Base-by-base conservation (phyloP, 2,113 vertebrate genomes). In the Dasypus novemcinctus region DNA sequence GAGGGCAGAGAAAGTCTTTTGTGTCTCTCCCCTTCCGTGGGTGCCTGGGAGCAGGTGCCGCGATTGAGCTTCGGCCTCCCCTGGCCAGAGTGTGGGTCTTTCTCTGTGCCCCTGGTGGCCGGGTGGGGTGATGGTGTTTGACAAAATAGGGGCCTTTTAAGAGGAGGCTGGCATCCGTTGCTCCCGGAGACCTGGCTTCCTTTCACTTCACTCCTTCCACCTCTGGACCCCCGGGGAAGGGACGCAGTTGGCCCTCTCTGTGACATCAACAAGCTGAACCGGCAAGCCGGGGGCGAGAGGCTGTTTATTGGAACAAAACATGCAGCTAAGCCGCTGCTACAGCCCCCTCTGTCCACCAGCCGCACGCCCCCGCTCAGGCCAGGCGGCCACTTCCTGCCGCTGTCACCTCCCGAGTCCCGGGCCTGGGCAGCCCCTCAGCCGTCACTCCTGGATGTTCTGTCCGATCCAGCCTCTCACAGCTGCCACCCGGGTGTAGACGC, bases 401-500 rank as follows among this genome's bases (percentile, higher is more conserved):
- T 33, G n/a, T 0, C 52, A 21, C 3, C 9, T 52, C 52, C 49
- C 52, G 86, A 0, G 6, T 97, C 94, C 96, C 96, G 90, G 95
- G 96, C 97, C 90, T 27, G 41, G n/a, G 31, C 96, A 83, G 74
- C 23, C 71, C 1, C 12, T 0, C 29, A 57, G 72, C 14, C 29
- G 80, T 98, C 97, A 99, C 57, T 97, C 98, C 76, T 98, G 98
- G 95, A 99, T 97, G 97, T 99, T 98, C 96, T 98, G 98, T 0
- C 96, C 97, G n/a, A 99, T 99, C 99, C 99, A 99, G 92, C 98
- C 98, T 90, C 99, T 98, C 92, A 99, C 95, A 0, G 99, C 98
- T 0, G 99, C 99, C 92, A 99, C 99, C 25, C 98, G 98, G 81
- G 99, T 98, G 97, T 99, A 99, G 97, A 99, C 99, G 1, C 99